Conservation (phyloP, 2,888 invertebrate species). For the Leucania comma region DNA sequence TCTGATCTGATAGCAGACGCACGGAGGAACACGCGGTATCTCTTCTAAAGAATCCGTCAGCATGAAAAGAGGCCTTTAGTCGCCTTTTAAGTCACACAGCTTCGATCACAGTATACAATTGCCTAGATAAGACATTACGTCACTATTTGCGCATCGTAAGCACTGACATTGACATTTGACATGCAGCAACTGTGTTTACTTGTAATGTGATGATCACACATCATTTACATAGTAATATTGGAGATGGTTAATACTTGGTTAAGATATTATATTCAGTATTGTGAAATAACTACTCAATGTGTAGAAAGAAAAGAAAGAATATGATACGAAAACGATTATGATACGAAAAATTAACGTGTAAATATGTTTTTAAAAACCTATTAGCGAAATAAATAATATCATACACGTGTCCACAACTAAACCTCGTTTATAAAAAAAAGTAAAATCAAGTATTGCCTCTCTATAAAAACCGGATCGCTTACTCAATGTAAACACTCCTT, state of each 20-base stretch:
- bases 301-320: too few species aligned
- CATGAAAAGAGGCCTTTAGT: too few species aligned
- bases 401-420: too few species aligned
- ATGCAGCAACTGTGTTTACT: conserved; percentile 23
- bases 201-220: conserved; percentile 1
- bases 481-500: conserved; percentile 22
- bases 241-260: neutral
- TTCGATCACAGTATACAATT: neutral
- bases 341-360: too few species aligned
- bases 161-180: conserved; percentile 49
- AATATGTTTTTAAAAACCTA: too few species aligned
- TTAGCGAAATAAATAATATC: too few species aligned
- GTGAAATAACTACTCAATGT: too few species aligned
- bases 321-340: too few species aligned
- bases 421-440: too few species aligned
- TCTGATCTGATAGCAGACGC: too few species aligned
- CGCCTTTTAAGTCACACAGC: neutral
- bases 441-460: neutral
- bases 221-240: conserved; percentile 11
- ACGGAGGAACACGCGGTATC: too few species aligned
- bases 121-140: conserved; percentile 22
- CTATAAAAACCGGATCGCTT: neutral
- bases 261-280: neutral
- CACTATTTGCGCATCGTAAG: conserved; percentile 33
- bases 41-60: too few species aligned